Evolutionary conservation across 2,797 vertebrate species (phyloP).

Genomic region (Molossus alvarezi): DNA sequence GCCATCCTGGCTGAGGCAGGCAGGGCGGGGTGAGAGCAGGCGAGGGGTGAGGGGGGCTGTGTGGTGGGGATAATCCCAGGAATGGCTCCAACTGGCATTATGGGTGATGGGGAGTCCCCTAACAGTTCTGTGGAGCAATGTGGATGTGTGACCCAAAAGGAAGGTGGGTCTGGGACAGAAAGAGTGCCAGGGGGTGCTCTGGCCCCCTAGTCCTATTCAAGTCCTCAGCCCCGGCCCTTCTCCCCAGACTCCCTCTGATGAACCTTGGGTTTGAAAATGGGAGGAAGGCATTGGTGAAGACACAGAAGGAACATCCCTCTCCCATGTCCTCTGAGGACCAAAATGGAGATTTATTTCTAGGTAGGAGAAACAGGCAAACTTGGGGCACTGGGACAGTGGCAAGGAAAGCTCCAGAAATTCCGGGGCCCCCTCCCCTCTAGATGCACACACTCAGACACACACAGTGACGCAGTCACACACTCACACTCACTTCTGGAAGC

Average conservation of each 20-base stretch:
- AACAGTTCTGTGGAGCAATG: background rate
- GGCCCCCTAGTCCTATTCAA: background rate
- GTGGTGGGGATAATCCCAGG: conserved; percentile 76
- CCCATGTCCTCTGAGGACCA: conserved; percentile 60
- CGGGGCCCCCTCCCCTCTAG: conserved; percentile 68
- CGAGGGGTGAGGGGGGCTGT: conserved; percentile 25
- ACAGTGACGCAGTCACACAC: conserved; percentile 76
- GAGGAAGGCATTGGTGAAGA: background rate
- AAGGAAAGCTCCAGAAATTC: conserved; percentile 73
- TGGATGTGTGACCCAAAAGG: conserved; percentile 22
- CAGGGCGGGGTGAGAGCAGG: conserved; percentile 79
- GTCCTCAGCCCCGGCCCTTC: background rate
- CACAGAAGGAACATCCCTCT: background rate
- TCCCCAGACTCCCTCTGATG: conserved; percentile 17
- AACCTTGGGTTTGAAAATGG: conserved; percentile 38
- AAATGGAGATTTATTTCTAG: conserved; percentile 68
- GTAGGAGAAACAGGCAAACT: conserved; percentile 59
- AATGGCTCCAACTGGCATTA: conserved; percentile 80
- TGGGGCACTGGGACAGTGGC: conserved; percentile 62
- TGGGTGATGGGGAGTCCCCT: conserved; percentile 81
- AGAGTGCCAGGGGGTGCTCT: background rate
- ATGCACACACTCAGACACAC: conserved; percentile 76
- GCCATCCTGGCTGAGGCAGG: conserved; percentile 83
- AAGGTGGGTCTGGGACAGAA: conserved; percentile 9
- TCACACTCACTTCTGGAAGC: conserved; percentile 90